A percentile compares a stretch with the other conserved stretches of the same genome.
These are phyloP conservation scores for Dryadula phaetusa DNA, from an alignment of 2,888 invertebrate species.

Conservation along the genomic window DNA sequence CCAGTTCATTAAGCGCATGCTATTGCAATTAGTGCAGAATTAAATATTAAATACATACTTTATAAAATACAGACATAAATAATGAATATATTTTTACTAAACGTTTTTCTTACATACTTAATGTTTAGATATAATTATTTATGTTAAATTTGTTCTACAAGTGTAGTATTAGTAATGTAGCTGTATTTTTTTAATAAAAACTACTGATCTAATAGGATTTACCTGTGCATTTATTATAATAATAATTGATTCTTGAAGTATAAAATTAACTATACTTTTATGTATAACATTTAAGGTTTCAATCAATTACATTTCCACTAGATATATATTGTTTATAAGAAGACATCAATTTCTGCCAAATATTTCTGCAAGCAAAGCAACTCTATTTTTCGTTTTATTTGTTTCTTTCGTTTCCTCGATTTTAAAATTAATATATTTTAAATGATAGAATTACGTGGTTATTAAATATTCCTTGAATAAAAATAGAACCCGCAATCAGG, in stretches of 20 bases:
- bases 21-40: slow-evolving; percentile 29
- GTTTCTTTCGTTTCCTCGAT: no score
- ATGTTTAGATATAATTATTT: slow-evolving; percentile 3
- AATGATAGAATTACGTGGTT: no score
- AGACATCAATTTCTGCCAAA: no score
- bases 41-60: slow-evolving; percentile 12
- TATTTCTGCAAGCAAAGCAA: no score
- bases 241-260: neutral
- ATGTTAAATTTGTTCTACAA: slow-evolving; percentile 11
- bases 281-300: no score
- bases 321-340: no score
- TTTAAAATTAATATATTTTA: no score
- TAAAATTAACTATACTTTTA: neutral
- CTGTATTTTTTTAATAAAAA: neutral
- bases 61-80: slow-evolving; percentile 9
- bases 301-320: no score
- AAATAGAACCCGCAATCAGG: no score
- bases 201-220: slow-evolving; percentile 6
- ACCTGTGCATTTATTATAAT: neutral
- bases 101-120: slow-evolving; percentile 10
- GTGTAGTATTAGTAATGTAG: neutral
- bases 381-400: no score
- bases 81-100: slow-evolving; percentile 16
- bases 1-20: slow-evolving; percentile 26
- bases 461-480: no score